Conservation (phyloP, 2,797 vertebrate genomes). For the Morus bassanus region DNA sequence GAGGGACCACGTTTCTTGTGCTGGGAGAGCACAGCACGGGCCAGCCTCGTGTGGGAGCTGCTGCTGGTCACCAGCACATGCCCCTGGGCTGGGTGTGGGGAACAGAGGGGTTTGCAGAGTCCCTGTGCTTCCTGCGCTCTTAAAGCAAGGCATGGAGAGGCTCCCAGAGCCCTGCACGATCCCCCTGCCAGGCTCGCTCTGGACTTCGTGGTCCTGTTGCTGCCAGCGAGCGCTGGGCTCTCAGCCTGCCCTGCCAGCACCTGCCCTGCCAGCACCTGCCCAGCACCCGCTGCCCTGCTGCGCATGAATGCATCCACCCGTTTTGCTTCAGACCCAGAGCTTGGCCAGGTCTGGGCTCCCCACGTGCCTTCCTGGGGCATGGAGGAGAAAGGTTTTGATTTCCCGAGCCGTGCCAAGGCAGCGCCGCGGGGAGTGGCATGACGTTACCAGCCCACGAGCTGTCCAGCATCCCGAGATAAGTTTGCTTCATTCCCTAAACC, state of each 20-base stretch:
- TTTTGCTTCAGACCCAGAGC: rapidly evolving
- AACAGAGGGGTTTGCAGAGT: background rate
- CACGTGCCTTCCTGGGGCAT: rapidly evolving
- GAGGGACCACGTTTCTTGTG: rapidly evolving
- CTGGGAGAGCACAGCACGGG: background rate
- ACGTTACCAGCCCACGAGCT: background rate
- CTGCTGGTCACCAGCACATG: rapidly evolving
- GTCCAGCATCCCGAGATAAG: background rate
- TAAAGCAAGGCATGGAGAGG: background rate
- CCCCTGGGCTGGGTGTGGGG: rapidly evolving
- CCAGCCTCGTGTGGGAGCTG: background rate
- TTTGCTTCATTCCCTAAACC: background rate
- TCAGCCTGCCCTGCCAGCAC: background rate
- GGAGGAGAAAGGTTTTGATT: background rate
- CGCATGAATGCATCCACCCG: rapidly evolving
- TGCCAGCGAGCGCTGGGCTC: rapidly evolving
- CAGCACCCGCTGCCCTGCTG: rapidly evolving
- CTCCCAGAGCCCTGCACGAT: background rate
- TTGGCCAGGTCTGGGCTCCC: background rate
- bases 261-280: background rate
- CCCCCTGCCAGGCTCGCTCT: background rate
- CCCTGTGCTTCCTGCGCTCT: background rate
- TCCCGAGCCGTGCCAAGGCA: background rate
- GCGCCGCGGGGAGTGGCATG: rapidly evolving
- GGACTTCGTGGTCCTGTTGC: rapidly evolving